These are phyloP conservation scores for Sander vitreus DNA, from an alignment of 2,113 vertebrate species.

Conservation along the genomic window DNA sequence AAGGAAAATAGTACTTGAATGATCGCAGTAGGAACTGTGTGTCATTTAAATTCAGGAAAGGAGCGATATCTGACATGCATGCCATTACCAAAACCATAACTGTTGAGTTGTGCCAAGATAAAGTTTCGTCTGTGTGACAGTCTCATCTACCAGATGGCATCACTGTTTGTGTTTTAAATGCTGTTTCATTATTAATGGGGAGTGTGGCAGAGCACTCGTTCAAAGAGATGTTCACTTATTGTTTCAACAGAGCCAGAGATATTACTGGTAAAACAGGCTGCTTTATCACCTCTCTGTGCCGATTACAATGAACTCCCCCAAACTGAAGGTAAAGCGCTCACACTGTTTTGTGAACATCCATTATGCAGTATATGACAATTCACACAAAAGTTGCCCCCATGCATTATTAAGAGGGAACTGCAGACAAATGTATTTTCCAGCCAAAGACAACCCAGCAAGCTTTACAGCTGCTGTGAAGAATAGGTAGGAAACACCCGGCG, in stretches of 20 bases:
- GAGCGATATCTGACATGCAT: constrained; percentile 1
- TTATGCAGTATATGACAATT: constrained; percentile 88
- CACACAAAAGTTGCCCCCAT: constrained; percentile 86
- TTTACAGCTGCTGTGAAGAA: constrained; percentile 78
- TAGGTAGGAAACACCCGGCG: constrained; percentile 63
- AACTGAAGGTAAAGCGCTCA: constrained; percentile 83
- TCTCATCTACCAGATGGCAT: constrained; percentile 81
- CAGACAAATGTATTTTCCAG: constrained; percentile 76
- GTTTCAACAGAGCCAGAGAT: constrained; percentile 74
- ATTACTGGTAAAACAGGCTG: constrained; percentile 72
- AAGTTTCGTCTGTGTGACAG: constrained; percentile 70
- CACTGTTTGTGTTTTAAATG: constrained; percentile 76
- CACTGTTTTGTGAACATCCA: constrained; percentile 87
- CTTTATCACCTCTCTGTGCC: constrained; percentile 81
- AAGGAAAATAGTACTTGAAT: not conserved
- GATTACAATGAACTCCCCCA: constrained; percentile 83
- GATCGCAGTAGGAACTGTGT: not conserved
- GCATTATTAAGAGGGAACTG: constrained; percentile 89
- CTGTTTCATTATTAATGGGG: constrained; percentile 85
- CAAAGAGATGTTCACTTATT: constrained; percentile 74
- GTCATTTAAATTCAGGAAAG: constrained; percentile 10
- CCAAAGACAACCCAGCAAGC: constrained; percentile 74
- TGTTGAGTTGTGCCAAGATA: constrained; percentile 50
- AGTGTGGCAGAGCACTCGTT: constrained; percentile 65
- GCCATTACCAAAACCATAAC: constrained; percentile 22